Evolutionary conservation across 2,113 vertebrate species (phyloP).

Genomic region (Lagopus muta): DNA sequence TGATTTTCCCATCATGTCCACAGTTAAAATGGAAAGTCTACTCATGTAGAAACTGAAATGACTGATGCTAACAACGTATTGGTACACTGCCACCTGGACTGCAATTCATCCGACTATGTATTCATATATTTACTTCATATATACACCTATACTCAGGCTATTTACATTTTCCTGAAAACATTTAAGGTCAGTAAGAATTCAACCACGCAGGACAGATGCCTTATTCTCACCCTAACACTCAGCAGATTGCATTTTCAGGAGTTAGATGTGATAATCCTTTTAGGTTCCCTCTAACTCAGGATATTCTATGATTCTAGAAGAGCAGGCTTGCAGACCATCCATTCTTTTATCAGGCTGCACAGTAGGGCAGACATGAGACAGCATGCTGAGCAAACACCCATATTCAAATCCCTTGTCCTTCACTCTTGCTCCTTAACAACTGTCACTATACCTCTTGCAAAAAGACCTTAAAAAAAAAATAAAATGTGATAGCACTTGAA

Average conservation of each 20-base stretch:
- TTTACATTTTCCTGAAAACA: background rate
- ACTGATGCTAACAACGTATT: background rate
- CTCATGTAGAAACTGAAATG: background rate
- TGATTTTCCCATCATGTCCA: background rate
- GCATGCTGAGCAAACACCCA: background rate
- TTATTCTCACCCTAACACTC: background rate
- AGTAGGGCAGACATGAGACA: background rate
- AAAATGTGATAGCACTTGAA: background rate
- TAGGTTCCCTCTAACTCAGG: no score
- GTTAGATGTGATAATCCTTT: no score
- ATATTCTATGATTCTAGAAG: background rate
- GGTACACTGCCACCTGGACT: background rate
- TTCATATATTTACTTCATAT: background rate
- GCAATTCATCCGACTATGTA: background rate
- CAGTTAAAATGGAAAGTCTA: background rate
- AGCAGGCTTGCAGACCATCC: background rate
- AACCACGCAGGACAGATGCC: background rate
- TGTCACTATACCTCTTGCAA: background rate
- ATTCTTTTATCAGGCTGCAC: background rate
- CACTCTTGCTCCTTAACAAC: background rate
- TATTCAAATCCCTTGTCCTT: background rate
- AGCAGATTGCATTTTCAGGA: background rate
- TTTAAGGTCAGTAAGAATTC: background rate
- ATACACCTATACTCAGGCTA: background rate
- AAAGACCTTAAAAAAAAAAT: background rate